A percentile compares a stretch with the other conserved stretches of the same genome.
phyloP scores from a whole-genome alignment of 2,797 vertebrate genomes.

The Halcyon chelicuti region DNA sequence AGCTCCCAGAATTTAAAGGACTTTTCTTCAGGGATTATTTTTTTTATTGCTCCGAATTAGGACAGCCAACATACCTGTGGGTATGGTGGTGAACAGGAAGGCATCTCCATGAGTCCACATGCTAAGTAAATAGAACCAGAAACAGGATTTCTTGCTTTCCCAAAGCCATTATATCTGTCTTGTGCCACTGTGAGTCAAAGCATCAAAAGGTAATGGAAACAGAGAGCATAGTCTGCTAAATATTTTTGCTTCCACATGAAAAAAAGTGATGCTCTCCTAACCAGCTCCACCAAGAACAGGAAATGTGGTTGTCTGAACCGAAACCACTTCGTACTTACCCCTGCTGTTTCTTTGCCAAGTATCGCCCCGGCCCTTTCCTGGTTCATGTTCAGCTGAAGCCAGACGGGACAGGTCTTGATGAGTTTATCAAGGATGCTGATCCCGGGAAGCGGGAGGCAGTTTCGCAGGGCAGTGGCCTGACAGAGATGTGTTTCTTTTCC shows the following conservation, averaged over 20 bases:
- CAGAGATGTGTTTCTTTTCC: not conserved
- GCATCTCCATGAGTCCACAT: not conserved
- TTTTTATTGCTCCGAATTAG: not conserved
- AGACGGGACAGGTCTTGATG: slow-evolving; percentile 86
- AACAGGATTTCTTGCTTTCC: not conserved
- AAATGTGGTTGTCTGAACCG: not conserved
- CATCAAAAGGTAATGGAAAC: not conserved
- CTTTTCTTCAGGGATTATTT: not conserved
- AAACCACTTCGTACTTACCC: slow-evolving; percentile 82
- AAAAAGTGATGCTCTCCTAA: not conserved
- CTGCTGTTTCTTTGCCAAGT: slow-evolving; percentile 81
- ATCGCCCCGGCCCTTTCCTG: slow-evolving; percentile 74
- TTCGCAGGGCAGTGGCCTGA: not conserved
- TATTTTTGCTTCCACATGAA: slow-evolving; percentile 6
- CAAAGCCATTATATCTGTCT: not conserved
- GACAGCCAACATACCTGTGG: not conserved
- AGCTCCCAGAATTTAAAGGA: not conserved
- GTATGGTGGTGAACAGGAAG: not conserved
- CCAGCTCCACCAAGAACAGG: not conserved
- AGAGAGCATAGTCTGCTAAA: not conserved
- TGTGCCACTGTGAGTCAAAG: not conserved
- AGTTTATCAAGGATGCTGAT: slow-evolving; percentile 87
- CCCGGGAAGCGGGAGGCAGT: slow-evolving; percentile 51
- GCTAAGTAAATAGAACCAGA: not conserved
- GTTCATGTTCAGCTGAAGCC: slow-evolving; percentile 86